Evolutionary conservation across 2,888 invertebrate species (phyloP).

Genomic region (Gandaritis pyraliata): DNA sequence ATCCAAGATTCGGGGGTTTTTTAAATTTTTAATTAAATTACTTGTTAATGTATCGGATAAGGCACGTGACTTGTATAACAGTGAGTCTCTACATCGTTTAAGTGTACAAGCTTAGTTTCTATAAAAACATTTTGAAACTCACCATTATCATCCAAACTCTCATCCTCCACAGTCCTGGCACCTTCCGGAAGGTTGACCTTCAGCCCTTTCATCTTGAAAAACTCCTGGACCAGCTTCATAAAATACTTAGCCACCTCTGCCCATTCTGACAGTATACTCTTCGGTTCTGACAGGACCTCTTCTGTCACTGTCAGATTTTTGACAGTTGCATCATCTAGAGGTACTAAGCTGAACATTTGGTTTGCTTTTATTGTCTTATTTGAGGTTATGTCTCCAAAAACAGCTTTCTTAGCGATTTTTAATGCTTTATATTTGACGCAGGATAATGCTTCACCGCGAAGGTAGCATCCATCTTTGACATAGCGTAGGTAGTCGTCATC

Average conservation of each 20-base stretch:
- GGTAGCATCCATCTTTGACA: slow-evolving; percentile 75
- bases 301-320: slow-evolving; percentile 57
- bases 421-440: slow-evolving; percentile 77
- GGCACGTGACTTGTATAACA: too few species aligned
- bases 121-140: slow-evolving; percentile 29
- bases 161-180: slow-evolving; percentile 72
- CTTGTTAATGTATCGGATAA: too few species aligned
- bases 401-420: slow-evolving; percentile 71
- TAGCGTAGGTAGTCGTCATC: slow-evolving; percentile 74
- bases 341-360: slow-evolving; percentile 69
- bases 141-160: slow-evolving; percentile 62
- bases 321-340: slow-evolving; percentile 66
- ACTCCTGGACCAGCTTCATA: slow-evolving; percentile 70
- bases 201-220: slow-evolving; percentile 74
- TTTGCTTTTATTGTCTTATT: slow-evolving; percentile 73
- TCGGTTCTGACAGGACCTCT: slow-evolving; percentile 53
- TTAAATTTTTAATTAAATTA: too few species aligned
- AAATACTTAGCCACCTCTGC: slow-evolving; percentile 74
- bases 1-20: too few species aligned
- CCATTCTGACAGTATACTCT: slow-evolving; percentile 75
- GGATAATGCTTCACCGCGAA: slow-evolving; percentile 70
- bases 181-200: slow-evolving; percentile 75
- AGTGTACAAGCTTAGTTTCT: too few species aligned
- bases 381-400: slow-evolving; percentile 64
- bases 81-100: not conserved